Percentiles rank a stretch among this genome's conserved stretches.
These are phyloP conservation scores for Cordilura impudica DNA, from an alignment of 2,888 invertebrate species.

Conservation along the genomic window DNA sequence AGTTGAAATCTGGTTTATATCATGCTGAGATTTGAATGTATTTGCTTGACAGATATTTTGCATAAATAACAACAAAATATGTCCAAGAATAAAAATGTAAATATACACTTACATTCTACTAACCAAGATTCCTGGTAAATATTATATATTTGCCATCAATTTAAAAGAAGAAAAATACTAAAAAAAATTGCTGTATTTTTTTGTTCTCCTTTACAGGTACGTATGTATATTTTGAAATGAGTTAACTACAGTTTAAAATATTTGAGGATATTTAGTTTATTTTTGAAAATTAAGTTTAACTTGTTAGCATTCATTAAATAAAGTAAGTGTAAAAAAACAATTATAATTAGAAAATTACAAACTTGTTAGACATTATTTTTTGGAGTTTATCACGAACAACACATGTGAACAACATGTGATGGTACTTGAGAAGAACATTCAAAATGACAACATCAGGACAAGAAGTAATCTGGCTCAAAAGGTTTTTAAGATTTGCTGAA, in stretches of 20 bases:
- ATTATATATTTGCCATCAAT: background rate
- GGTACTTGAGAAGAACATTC: conserved; percentile 45
- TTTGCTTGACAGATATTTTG: conserved; percentile 36
- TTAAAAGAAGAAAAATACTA: no score
- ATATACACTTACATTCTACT: conserved; percentile 42
- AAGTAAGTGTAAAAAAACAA: conserved; percentile 47
- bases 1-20: conserved; percentile 19
- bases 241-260: background rate
- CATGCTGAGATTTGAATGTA: conserved; percentile 51
- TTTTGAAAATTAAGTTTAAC: background rate
- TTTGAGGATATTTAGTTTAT: background rate
- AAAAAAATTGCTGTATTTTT: no score
- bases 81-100: background rate
- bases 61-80: conserved; percentile 2
- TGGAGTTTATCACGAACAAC: conserved; percentile 52
- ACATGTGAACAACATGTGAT: conserved; percentile 40
- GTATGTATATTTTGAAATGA: background rate
- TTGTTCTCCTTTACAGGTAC: no score
- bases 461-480: no score
- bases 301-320: no score
- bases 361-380: conserved; percentile 54
- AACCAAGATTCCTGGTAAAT: conserved; percentile 44
- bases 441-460: conserved; percentile 43
- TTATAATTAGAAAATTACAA: conserved; percentile 58
- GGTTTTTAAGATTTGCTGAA: no score